Conservation (phyloP, 2,888 invertebrate species). For the Subacronicta megacephala region DNA sequence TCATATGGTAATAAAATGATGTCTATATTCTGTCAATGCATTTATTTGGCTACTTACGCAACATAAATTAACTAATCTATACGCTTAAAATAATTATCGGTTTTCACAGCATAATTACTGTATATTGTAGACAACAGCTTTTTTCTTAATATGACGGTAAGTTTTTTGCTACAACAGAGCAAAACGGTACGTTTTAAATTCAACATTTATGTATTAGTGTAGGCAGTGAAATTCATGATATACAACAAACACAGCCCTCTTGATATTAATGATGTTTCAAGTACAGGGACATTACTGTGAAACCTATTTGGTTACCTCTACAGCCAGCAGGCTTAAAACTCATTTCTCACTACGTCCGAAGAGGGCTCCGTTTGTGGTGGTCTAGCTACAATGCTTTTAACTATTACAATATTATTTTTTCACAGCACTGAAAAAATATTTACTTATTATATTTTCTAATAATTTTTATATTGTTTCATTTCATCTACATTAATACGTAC, state of each 20-base stretch:
- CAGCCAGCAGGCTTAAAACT: too few relatives aligned
- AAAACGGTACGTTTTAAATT: too few relatives aligned
- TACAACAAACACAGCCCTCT: neutral
- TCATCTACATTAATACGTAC: constrained; percentile 8
- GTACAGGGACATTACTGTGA: too few relatives aligned
- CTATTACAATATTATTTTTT: neutral
- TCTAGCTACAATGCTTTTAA: neutral
- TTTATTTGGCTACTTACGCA: constrained; percentile 51
- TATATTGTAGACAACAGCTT: constrained; percentile 17
- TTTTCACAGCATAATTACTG: constrained; percentile 41
- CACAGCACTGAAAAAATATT: constrained; percentile 4
- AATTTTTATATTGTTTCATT: neutral
- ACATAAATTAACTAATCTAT: constrained; percentile 41
- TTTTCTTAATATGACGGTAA: constrained; percentile 10
- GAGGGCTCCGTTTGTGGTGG: neutral
- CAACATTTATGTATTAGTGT: neutral
- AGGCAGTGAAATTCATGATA: neutral
- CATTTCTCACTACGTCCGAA: neutral
- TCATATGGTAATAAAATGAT: constrained; percentile 9
- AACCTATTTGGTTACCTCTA: neutral
- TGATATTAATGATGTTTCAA: too few relatives aligned
- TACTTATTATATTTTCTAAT: neutral
- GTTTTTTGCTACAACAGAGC: constrained; percentile 13
- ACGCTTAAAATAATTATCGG: constrained; percentile 35
- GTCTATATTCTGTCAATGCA: constrained; percentile 15